phyloP scores from a whole-genome alignment of 1,140 invertebrate species.

The Theocolax elegans region DNA sequence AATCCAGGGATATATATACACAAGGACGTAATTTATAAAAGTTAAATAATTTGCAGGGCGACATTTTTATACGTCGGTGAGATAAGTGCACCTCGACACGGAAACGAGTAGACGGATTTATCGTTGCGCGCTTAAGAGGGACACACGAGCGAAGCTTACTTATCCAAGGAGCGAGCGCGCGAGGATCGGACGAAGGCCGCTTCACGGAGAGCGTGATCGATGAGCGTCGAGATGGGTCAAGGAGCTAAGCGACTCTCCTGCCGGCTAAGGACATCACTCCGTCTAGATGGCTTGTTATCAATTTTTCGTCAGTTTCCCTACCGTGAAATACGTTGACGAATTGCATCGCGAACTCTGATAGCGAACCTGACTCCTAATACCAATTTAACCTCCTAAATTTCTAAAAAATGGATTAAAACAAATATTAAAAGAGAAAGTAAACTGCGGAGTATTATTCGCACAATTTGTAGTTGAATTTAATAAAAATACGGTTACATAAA shows the following conservation, averaged over 20 bases:
- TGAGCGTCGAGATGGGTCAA: slow-evolving; percentile 34
- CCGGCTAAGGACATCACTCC: slow-evolving; percentile 22
- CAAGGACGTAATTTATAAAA: no score
- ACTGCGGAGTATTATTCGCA: no score
- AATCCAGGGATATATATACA: no score
- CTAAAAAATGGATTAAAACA: no score
- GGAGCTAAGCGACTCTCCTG: slow-evolving; percentile 6
- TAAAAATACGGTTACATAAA: no score
- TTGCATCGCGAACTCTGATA: no score
- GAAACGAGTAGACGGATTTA: slow-evolving; percentile 40
- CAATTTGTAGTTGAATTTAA: no score
- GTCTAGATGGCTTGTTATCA: slow-evolving; percentile 22
- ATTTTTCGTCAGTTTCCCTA: slow-evolving; percentile 19
- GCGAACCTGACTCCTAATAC: no score
- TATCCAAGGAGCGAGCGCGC: not conserved
- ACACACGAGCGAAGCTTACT: slow-evolving; percentile 4
- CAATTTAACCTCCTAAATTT: no score
- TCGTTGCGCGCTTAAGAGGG: slow-evolving; percentile 7
- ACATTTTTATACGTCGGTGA: slow-evolving; percentile 28
- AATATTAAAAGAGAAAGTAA: no score
- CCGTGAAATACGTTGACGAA: not conserved
- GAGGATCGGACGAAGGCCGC: slow-evolving; percentile 3
- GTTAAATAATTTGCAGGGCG: slow-evolving; percentile 14
- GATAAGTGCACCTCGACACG: slow-evolving; percentile 30
- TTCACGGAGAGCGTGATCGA: no score